Conservation (phyloP, 1,140 invertebrate genomes). For the Drosophila ercepeae region DNA sequence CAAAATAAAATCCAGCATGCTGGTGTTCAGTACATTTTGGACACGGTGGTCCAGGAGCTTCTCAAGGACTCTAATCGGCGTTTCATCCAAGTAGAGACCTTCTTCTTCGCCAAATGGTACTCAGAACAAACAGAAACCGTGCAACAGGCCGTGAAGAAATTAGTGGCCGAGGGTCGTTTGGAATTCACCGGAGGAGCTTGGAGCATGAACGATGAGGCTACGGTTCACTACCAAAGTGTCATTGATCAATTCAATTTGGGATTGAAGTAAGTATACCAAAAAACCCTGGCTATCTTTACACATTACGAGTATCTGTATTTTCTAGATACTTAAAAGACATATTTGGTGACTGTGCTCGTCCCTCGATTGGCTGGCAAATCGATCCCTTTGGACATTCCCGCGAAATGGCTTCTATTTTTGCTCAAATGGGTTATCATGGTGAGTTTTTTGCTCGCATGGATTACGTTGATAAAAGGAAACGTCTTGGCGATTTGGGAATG, state of each 20-base stretch:
- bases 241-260: constrained; percentile 96
- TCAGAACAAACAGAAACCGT: constrained; percentile 87
- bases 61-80: constrained; percentile 88
- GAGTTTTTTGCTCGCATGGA: constrained; percentile 95
- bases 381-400: constrained; percentile 96
- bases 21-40: constrained; percentile 95
- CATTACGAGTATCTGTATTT: constrained; percentile 3
- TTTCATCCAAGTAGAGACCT: constrained; percentile 92
- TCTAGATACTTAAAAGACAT: constrained; percentile 88
- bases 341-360: constrained; percentile 92
- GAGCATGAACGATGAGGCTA: constrained; percentile 98
- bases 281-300: not conserved
- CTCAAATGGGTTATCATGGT: constrained; percentile 93
- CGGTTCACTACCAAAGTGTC: constrained; percentile 95
- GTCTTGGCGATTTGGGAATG: constrained; percentile 86
- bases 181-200: constrained; percentile 95
- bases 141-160: constrained; percentile 85
- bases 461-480: constrained; percentile 91
- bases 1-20: constrained; percentile 89
- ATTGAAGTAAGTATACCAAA: constrained; percentile 85
- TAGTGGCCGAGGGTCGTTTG: constrained; percentile 90
- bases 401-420: constrained; percentile 93
- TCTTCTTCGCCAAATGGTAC: constrained; percentile 98
- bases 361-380: constrained; percentile 95
- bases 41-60: constrained; percentile 93